Evolutionary conservation across 1,140 invertebrate species (phyloP), one percentile per base, ranked within the genome.

Genomic region (Daktulosphaira vitifoliae): DNA sequence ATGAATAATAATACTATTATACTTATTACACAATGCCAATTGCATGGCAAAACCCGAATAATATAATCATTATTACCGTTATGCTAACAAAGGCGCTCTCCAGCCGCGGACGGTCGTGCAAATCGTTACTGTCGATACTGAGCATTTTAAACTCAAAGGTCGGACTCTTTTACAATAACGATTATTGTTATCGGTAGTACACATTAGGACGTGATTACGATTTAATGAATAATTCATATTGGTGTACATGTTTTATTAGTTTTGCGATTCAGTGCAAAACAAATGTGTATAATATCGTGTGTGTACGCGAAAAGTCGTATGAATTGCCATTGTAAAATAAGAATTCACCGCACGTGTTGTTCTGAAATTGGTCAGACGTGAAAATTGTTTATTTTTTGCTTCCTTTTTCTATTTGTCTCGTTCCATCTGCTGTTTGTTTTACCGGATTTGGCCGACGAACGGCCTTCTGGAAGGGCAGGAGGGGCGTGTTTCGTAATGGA

Each of bases 201-300:
- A n/a, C n/a, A n/a, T n/a, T n/a, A n/a, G n/a, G n/a, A n/a, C n/a
- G n/a, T 16, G 46, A 33, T 62, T 62, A 62, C 3, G 11, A 48
- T 62, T 62, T 9, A 62, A 62, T 62, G 18, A 62, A 62, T 62
- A 29, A 62, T 62, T 62, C 56, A 62, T 62, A 39, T 33, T 6
- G 5, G 29, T 33, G 29, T 33, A 33, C 29, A 16, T 22, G 26
- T 33, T 8, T 16, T 13, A 11, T 6, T n/a, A 2, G n/a, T 23
- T 56, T 23, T 37, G 15, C n/a, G 26, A 2, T 18, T 25, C 8
- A 23, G 29, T 8, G 22, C 4, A 42, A 42, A 56, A 56, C 18
- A 42, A 42, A 52, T 39, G 16, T 53, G 22, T 38, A 39, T 42
- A 39, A 44, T n/a, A 44, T 11, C 29, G 29, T 33, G 29, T 33